These are phyloP conservation scores for Phasianus colchicus DNA, from an alignment of 2,113 vertebrate genomes.

Conservation along the genomic window DNA sequence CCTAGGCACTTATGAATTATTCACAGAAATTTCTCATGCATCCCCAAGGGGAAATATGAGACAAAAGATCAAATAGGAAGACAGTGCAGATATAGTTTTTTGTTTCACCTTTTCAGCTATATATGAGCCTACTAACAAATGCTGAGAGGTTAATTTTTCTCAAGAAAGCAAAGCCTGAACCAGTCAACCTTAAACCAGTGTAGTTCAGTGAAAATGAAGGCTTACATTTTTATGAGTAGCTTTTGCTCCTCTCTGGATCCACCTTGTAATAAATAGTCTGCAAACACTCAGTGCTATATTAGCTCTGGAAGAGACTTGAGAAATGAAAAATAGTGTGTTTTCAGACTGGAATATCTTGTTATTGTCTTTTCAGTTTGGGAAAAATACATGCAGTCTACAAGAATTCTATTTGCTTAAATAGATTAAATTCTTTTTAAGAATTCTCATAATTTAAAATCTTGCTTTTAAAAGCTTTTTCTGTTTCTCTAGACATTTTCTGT, in stretches of 20 bases:
- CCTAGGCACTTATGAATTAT: conserved; percentile 71
- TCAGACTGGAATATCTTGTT: not conserved
- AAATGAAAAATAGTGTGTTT: not conserved
- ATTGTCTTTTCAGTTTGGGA: not conserved
- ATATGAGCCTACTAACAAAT: conserved; percentile 59
- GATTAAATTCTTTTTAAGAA: not conserved
- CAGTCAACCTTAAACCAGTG: not conserved
- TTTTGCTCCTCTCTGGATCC: not conserved
- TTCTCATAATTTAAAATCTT: not conserved
- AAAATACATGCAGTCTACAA: not conserved
- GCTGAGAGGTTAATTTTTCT: conserved; percentile 25
- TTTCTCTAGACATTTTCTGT: not conserved
- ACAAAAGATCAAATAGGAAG: conserved; percentile 73
- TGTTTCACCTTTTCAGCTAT: conserved; percentile 66
- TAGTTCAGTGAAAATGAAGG: not conserved
- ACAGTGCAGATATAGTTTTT: conserved; percentile 45
- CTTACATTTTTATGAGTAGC: not conserved
- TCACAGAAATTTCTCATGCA: conserved; percentile 66
- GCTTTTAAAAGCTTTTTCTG: not conserved
- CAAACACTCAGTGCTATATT: not conserved
- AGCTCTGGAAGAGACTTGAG: not conserved
- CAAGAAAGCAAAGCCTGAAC: not conserved
- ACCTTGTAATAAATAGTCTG: not conserved
- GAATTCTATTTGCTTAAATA: not conserved
- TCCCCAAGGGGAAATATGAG: conserved; percentile 69